Conservation (phyloP, 2,797 vertebrate species). For the Crotalus adamanteus region DNA sequence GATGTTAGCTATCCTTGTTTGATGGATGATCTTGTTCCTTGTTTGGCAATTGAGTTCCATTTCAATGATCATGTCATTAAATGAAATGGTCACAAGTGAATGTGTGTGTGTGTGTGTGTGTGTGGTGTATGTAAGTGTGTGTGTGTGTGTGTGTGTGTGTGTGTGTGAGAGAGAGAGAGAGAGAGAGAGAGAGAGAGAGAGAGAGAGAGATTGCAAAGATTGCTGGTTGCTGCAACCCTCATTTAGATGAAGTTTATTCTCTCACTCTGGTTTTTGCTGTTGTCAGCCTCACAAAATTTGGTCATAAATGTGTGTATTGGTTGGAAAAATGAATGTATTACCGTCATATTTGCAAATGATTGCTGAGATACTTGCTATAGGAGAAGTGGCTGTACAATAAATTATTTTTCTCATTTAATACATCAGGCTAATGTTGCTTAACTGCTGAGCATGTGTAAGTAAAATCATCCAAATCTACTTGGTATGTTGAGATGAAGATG, state of each 20-base stretch:
- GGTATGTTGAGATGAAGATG: not conserved
- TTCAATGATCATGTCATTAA: not conserved
- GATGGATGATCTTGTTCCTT: not conserved
- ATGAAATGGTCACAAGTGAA: not conserved
- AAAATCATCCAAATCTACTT: not conserved
- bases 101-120: no score
- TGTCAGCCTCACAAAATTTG: not conserved
- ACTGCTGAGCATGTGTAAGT: accelerated
- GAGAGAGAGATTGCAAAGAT: not conserved
- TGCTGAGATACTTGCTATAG: not conserved
- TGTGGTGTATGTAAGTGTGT: no score
- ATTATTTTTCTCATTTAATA: not conserved
- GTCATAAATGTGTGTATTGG: not conserved
- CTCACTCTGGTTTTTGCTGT: not conserved
- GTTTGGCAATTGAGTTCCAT: not conserved
- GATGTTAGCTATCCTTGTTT: not conserved
- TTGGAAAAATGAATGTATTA: not conserved
- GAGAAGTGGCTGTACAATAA: not conserved
- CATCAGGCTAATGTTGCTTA: not conserved
- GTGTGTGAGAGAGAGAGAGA: no score
- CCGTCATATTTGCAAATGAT: not conserved
- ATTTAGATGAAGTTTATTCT: not conserved
- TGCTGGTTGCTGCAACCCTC: not conserved
- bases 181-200: not conserved
- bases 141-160: no score